phyloP scores from a whole-genome alignment of 1,140 invertebrate species.

The Penaeus indicus region DNA sequence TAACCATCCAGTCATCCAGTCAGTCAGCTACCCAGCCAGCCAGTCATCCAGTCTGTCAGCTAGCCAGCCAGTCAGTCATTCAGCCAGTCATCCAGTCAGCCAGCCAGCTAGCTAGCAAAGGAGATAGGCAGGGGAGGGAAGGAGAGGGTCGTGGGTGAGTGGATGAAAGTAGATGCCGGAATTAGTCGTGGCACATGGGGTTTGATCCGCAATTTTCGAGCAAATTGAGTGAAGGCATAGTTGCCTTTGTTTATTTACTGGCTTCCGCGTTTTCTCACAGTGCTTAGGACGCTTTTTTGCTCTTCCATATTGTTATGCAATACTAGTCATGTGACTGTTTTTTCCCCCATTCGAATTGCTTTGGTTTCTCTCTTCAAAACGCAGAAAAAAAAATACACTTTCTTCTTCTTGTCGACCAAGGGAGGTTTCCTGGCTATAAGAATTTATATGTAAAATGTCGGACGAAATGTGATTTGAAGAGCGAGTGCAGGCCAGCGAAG shows the following conservation, averaged over 20 bases:
- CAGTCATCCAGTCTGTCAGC: too few species aligned
- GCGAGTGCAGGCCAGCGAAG: background rate
- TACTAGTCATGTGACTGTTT: background rate
- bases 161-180: background rate
- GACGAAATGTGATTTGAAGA: background rate
- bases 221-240: constrained; percentile 35
- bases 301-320: background rate
- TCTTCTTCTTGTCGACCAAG: too few species aligned
- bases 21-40: too few species aligned
- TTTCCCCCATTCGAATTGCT: too few species aligned
- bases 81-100: too few species aligned
- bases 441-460: background rate
- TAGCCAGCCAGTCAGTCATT: too few species aligned
- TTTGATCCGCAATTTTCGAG: constrained; percentile 20
- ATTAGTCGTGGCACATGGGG: background rate
- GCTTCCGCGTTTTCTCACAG: constrained; percentile 13
- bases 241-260: background rate
- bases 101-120: too few species aligned
- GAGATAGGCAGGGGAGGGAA: background rate
- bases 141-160: background rate
- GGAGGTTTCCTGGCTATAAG: background rate
- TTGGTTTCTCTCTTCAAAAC: too few species aligned
- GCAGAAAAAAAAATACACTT: too few species aligned
- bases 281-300: background rate
- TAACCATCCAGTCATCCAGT: too few species aligned